Conservation (phyloP, 1,140 invertebrate species). For the Potamilus streckersoni region DNA sequence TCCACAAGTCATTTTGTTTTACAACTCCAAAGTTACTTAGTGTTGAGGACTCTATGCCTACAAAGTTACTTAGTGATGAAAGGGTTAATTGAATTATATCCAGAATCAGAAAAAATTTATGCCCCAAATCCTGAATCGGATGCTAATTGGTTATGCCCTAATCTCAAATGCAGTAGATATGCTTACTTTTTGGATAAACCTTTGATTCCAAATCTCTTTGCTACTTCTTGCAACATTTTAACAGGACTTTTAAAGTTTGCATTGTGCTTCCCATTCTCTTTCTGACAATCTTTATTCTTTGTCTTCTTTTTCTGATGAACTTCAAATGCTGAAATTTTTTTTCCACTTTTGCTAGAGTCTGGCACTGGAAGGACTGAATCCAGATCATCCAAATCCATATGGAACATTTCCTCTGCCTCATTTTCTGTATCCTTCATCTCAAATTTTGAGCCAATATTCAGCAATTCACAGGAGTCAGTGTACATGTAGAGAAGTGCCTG, state of each 20-base stretch:
- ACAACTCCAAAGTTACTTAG: too few species aligned
- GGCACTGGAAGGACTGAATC: not conserved
- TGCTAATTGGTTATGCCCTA: too few species aligned
- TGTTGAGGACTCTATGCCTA: too few species aligned
- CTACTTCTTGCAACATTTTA: conserved; percentile 72
- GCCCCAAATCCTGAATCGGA: too few species aligned
- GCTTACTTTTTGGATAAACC: conserved; percentile 60
- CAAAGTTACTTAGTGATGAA: too few species aligned
- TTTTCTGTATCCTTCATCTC: conserved; percentile 48
- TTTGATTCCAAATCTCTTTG: conserved; percentile 67
- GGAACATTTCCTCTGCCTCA: conserved; percentile 27
- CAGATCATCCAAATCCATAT: conserved; percentile 8
- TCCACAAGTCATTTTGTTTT: too few species aligned
- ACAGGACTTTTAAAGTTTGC: conserved; percentile 66
- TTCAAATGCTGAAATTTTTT: conserved; percentile 71
- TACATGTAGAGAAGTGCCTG: conserved; percentile 78
- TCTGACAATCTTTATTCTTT: conserved; percentile 43
- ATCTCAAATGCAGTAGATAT: not conserved
- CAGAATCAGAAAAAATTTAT: too few species aligned
- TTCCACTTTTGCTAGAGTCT: conserved; percentile 13
- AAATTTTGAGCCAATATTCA: conserved; percentile 69
- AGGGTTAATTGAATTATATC: too few species aligned
- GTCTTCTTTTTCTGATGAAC: conserved; percentile 64
- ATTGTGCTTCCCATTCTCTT: conserved; percentile 33
- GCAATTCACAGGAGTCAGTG: conserved; percentile 75